Evolutionary conservation across 2,797 vertebrate species (phyloP), one percentile per base, ranked within the genome.

Genomic region (Ctenopoma multispine): DNA sequence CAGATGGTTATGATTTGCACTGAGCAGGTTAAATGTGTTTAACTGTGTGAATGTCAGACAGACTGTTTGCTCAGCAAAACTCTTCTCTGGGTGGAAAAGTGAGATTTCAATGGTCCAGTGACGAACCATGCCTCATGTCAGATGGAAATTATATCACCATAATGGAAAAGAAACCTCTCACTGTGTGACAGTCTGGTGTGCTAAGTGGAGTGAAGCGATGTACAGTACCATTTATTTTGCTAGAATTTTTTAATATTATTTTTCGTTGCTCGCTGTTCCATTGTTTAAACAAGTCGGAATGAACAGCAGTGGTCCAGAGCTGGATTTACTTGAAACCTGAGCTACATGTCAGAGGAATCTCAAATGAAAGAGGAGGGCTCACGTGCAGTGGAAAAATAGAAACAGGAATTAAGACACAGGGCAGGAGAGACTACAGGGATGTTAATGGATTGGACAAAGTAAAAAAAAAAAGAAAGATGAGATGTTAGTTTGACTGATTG

Each of bases 141-240:
- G 83, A 85, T 83, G 87, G 81, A 83, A 87, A 80, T 75, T 27
- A 66, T 73, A 79, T 72, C 13, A 56, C 58, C 3, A 41, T 78
- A 63, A 88, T 66, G 78, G 85, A 87, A 84, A 89, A 80, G 73
- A 77, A 84, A 78, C 65, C 76, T 43, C 86, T 81, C 5, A 34
- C 83, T 80, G 79, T 69, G 84, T 54, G 79, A 80, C 78, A 74
- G 80, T 81, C 84, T 80, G 82, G 6, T 56, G 63, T 20, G 31
- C 62, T 74, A 34, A 23, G 55, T 57, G 48, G 56, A 40, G 40
- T 3, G 34, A 63, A 7, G 15, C 56, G 73, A 31, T 47, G 6
- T 27, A 50, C 68, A 17, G 62, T 47, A 47, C 69, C 75, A 43
- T 81, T 83, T 81, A 68, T 81, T 81, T 82, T 27, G 43, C 66